Base-by-base conservation (phyloP, 2,797 vertebrate species). In the Dallia pectoralis region DNA sequence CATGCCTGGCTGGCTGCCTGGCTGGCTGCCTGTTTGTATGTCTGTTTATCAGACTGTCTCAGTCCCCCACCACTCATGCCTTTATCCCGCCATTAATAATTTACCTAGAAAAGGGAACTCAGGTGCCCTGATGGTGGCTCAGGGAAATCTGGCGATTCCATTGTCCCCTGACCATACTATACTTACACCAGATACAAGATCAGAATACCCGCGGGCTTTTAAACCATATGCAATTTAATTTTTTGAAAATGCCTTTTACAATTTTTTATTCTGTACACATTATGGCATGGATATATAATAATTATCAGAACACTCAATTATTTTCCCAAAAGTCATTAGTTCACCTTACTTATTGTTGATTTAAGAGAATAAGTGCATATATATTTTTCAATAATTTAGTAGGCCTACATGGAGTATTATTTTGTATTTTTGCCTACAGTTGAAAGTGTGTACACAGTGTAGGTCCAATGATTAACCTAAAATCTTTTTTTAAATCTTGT, bases 41-140 rank as follows among this genome's bases (percentile, higher is more conserved):
- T 85, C 44, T 47, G 47, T 89, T 87, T 89, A 85, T 83, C 91
- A 89, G 89, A 87, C 85, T 89, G 0, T 33, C 88, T 87, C 53
- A 12, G 25, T 59, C 53, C 88, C 79, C 80, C 79, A 79, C 70
- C 78, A 86, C 83, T 81, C 84, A 80, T 75, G 73, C 89, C 91
- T 94, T 94, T 92, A 93, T 93, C 91, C 88, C 85, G 77, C 77
- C 87, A 93, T 94, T 88, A 94, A 93, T 94, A 93, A 93, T 94
- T 93, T 90, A 94, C 90, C 89, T 90, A 93, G 91, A 88, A 92
- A 92, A 93, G 91, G 88, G 93, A 91, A 91, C 87, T 86, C 70
- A 73, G 85, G 77, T 89, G 91, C 91, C 89, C 88, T 92, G 92
- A 93, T 93, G 93, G 89, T 89, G 86, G 90, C 89, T 85, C 84